phyloP scores from a whole-genome alignment of 2,113 vertebrate species.

The Cichladusa arquata region DNA sequence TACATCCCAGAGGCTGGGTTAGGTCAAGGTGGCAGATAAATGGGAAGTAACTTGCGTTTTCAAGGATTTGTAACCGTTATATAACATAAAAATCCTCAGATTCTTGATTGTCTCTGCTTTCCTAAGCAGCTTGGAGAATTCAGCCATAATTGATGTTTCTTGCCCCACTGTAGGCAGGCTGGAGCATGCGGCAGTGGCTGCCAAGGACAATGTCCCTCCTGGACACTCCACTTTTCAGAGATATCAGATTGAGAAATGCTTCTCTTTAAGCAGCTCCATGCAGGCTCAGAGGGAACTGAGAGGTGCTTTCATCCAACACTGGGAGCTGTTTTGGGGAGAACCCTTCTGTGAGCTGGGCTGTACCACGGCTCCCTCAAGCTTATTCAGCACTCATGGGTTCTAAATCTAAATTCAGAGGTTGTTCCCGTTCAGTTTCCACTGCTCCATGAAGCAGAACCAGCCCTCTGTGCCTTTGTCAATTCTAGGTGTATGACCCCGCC shows the following conservation, averaged over 20 bases:
- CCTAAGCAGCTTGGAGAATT: neutral
- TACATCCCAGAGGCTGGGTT: neutral
- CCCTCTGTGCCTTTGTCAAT: neutral
- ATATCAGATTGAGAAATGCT: neutral
- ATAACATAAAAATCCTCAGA: neutral
- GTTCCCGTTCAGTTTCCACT: neutral
- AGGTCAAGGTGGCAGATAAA: neutral
- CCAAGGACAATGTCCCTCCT: neutral
- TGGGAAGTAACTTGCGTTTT: neutral
- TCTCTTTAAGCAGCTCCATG: neutral
- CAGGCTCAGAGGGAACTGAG: neutral
- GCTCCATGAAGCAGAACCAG: neutral
- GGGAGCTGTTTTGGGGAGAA: neutral
- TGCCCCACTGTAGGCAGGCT: neutral
- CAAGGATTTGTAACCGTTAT: neutral
- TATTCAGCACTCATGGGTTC: neutral
- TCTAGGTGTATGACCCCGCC: neutral
- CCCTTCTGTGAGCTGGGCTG: neutral
- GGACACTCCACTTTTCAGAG: neutral
- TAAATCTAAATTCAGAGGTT: neutral
- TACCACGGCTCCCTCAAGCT: neutral
- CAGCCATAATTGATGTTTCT: neutral
- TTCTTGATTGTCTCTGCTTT: neutral
- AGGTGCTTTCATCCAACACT: neutral
- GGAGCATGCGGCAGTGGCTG: neutral